Evolutionary conservation across 2,113 vertebrate species (phyloP).

Genomic region (Motacilla tschutschensis): DNA sequence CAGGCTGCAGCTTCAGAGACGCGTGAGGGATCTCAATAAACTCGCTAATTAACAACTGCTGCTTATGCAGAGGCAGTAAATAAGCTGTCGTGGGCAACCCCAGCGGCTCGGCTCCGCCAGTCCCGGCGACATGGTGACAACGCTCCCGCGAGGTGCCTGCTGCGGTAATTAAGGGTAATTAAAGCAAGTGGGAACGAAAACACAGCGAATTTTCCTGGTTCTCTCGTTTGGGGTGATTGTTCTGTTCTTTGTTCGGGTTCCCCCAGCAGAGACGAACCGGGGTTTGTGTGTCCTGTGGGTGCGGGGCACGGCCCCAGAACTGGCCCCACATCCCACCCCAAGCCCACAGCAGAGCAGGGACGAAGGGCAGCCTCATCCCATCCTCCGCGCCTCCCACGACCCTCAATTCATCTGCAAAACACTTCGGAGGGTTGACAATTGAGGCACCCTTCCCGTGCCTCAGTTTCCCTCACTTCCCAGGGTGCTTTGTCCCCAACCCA

Average conservation of each 20-base stretch:
- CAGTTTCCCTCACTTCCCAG: not conserved
- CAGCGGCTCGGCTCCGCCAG: not conserved
- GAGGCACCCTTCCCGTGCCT: not conserved
- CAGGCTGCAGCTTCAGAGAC: not conserved
- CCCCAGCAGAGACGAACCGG: not conserved
- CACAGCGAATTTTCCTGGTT: not conserved
- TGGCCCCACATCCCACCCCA: not conserved
- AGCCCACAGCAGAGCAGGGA: not conserved
- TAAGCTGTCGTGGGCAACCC: not conserved
- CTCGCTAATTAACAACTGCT: slow-evolving; percentile 41
- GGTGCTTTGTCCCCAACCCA: fast-evolving
- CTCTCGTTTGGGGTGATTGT: not conserved
- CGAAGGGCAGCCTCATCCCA: not conserved
- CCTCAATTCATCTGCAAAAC: not conserved
- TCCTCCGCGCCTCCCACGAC: not conserved
- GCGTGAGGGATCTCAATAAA: slow-evolving; percentile 20
- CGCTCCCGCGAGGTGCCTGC: not conserved
- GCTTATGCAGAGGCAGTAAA: slow-evolving; percentile 4
- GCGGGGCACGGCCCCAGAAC: not conserved
- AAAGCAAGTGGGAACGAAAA: slow-evolving; percentile 3
- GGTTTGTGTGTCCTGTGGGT: fast-evolving
- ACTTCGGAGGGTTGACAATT: fast-evolving
- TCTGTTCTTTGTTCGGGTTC: not conserved
- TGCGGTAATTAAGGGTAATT: slow-evolving; percentile 60
- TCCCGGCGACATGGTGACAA: not conserved